Evolutionary conservation across 2,888 invertebrate genomes (phyloP).

Genomic region (Trachelus stipa): DNA sequence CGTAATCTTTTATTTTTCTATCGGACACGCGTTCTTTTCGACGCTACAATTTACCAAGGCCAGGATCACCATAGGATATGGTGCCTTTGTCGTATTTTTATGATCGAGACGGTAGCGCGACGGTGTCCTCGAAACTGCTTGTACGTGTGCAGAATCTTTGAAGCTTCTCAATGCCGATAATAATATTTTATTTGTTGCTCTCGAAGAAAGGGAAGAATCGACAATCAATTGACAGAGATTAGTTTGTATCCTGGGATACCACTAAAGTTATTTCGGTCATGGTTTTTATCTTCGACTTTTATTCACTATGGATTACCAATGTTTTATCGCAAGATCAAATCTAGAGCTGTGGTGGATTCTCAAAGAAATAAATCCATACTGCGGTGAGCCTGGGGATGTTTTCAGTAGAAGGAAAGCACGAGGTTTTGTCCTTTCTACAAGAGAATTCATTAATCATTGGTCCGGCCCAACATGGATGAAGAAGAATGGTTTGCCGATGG

Average conservation of each 20-base stretch:
- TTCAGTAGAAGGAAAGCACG: neutral
- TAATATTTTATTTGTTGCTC: neutral
- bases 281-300: neutral
- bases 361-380: neutral
- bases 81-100: neutral
- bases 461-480: neutral
- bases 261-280: neutral
- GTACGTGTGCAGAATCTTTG: neutral
- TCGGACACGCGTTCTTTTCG: neutral
- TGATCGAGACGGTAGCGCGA: neutral
- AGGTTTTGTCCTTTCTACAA: neutral
- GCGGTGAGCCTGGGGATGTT: neutral
- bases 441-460: neutral
- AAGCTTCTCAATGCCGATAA: neutral
- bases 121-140: neutral
- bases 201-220: neutral
- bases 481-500: neutral
- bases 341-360: neutral
- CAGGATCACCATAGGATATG: neutral
- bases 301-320: neutral
- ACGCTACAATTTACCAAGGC: neutral
- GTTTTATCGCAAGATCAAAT: neutral
- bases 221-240: neutral
- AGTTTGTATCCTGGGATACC: neutral
- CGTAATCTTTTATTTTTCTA: neutral